Conservation (phyloP, 2,113 vertebrate species). For the Mola mola region DNA sequence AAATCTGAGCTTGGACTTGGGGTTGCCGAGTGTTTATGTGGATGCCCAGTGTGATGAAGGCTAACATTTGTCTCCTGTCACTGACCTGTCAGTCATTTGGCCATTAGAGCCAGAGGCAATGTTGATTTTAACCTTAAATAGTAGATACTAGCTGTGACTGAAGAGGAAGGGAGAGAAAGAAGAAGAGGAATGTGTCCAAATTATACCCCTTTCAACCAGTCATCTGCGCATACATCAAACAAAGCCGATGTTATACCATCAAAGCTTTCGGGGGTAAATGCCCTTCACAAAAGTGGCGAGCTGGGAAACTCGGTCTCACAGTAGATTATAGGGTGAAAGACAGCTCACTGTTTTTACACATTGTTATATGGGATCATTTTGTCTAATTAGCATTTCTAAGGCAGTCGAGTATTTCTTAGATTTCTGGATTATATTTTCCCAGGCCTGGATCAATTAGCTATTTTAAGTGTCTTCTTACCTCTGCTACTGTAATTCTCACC, state of each 20-base stretch:
- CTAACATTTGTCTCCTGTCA: conserved; percentile 82
- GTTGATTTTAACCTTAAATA: conserved; percentile 60
- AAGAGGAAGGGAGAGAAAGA: conserved; percentile 14
- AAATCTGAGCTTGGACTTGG: conserved; percentile 74
- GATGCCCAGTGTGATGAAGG: conserved; percentile 77
- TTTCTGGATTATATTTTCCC: conserved; percentile 72
- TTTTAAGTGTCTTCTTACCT: conserved; percentile 65
- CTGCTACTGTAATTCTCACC: conserved; percentile 36
- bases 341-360: conserved; percentile 48
- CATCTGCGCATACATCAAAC: conserved; percentile 32
- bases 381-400: conserved; percentile 76
- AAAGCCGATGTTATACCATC: conserved; percentile 52
- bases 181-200: conserved; percentile 36
- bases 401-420: conserved; percentile 53
- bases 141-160: conserved; percentile 39
- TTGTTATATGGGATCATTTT: conserved; percentile 68
- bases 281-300: conserved; percentile 65
- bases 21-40: conserved; percentile 72
- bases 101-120: conserved; percentile 51
- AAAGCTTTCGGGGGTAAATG: conserved; percentile 51
- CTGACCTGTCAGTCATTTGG: conserved; percentile 73
- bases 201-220: conserved; percentile 12
- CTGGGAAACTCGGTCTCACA: conserved; percentile 42
- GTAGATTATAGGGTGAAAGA: conserved; percentile 46
- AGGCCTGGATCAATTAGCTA: conserved; percentile 59